Evolutionary conservation across 2,888 invertebrate genomes (phyloP), one percentile per base, ranked within the genome.

Genomic region (Sepioteuthis lessoniana): DNA sequence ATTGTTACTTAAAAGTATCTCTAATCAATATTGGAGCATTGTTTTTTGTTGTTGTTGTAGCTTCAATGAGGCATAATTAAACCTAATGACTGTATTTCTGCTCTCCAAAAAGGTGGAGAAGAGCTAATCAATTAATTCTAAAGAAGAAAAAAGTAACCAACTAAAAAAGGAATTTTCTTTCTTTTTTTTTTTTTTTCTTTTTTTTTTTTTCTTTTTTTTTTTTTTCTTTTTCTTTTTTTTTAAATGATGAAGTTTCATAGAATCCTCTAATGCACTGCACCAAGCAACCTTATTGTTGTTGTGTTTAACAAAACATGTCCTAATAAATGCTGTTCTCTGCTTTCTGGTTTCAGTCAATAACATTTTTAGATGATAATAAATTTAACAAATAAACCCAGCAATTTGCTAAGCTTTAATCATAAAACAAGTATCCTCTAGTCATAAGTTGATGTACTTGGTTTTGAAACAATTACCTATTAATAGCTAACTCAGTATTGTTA

Each of bases 41-140:
- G 10, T 76, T 76, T 76, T n/a, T 76, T 19, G n/a, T 55, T 25
- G 25, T 25, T 16, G n/a, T 76, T 16, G 10, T 76, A n/a, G 76
- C n/a, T 76, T 76, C 76, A 76, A 76, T 76, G 76, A 76, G n/a
- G 76, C 76, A 76, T 76, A 76, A 76, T 76, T 35, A 76, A n/a
- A 76, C 76, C n/a, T 76, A 76, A 76, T 76, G 76, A 76, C 16
- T 76, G 76, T 10, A n/a, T 55, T 55, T 55, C 55, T 55, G 55
- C 55, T 55, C 13, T n/a, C n/a, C 76, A n/a, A n/a, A 76, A 35
- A 76, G 4, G 76, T n/a, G n/a, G 16, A 76, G 76, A 76, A 25
- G 4, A 25, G 25, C 55, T 35, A 76, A 76, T 76, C n/a, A 76
- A n/a, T n/a, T 76, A n/a, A 55, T 76, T 76, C n/a, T n/a, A 76